Evolutionary conservation across 64 coral and sea anemone genomes (phyloP).

Genomic region (Dendrophyllia cribrosa): DNA sequence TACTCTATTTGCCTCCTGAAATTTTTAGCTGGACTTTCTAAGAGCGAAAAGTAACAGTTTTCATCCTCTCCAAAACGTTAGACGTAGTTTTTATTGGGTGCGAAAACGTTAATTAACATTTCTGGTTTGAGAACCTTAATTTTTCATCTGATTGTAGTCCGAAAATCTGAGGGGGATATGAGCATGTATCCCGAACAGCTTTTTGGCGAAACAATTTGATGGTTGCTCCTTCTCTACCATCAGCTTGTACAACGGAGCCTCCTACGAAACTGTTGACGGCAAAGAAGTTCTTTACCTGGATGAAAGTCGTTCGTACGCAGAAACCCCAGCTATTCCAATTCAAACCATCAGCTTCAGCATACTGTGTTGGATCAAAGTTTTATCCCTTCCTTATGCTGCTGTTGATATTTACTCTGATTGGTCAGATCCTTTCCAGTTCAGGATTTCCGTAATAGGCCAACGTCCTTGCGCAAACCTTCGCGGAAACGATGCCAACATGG

Average conservation of each 20-base stretch:
- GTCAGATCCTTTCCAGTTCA: neutral
- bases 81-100: too few relatives aligned
- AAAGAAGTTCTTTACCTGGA: neutral
- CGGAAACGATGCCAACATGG: neutral
- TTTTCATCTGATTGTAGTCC: too few relatives aligned
- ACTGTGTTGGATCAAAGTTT: conserved; percentile 5
- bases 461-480: neutral
- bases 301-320: neutral
- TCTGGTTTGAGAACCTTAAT: too few relatives aligned
- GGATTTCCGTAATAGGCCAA: neutral
- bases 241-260: conserved; percentile 7
- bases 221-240: neutral
- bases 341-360: conserved; percentile 7
- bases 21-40: too few relatives aligned
- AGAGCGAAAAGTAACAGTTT: too few relatives aligned
- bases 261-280: neutral
- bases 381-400: neutral
- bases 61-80: too few relatives aligned
- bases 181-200: too few relatives aligned
- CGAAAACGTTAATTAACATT: too few relatives aligned
- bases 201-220: too few relatives aligned
- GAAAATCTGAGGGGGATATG: too few relatives aligned
- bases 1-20: too few relatives aligned
- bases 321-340: neutral
- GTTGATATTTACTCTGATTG: conserved; percentile 8